Evolutionary conservation across 2,113 vertebrate species (phyloP), one percentile per base, ranked within the genome.

Genomic region (Origma solitaria): DNA sequence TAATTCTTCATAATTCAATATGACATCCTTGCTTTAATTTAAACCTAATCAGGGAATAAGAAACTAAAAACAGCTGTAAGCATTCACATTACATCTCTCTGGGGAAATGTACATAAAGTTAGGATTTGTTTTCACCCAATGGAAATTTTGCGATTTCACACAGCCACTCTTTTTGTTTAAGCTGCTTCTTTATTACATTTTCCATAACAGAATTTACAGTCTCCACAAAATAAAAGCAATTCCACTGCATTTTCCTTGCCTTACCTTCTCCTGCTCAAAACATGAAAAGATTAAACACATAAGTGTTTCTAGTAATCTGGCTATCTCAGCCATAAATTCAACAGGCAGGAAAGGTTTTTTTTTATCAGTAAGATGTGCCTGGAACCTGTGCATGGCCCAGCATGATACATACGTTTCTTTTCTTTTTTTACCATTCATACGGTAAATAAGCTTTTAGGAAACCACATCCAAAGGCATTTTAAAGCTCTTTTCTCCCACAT

Each of bases 21-120:
- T 95, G 96, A 97, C 95, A 95, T 90, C 87, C 64, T 91, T 88
- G 82, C 93, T 96, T 94, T 97, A 96, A 96, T 96, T 96, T 96
- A 95, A 95, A 95, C 88, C 90, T 95, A 97, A 97, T 96, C 93
- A 97, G 90, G 93, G 93, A 96, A 95, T 97, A 96, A 97, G 94
- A 97, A 97, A 96, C 90, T 93, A 90, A 97, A 95, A 96, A 1
- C 96, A 97, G 85, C 96, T 97, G 95, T 88, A 93, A 94, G 95
- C 92, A 90, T 95, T 96, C 95, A 94, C 92, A 60, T 97, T 96
- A 94, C 90, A 78, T 95, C 72, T 96, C 95, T 86, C 93, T 2
- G 2, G 92, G 93, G 95, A 97, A 82, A 94, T 9, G 76, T 93
- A 89, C 88, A 94, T 97, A 86, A 96, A 96, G 92, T 97, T 93